Evolutionary conservation across 2,113 vertebrate species (phyloP).

Genomic region (Eurypyga helias): DNA sequence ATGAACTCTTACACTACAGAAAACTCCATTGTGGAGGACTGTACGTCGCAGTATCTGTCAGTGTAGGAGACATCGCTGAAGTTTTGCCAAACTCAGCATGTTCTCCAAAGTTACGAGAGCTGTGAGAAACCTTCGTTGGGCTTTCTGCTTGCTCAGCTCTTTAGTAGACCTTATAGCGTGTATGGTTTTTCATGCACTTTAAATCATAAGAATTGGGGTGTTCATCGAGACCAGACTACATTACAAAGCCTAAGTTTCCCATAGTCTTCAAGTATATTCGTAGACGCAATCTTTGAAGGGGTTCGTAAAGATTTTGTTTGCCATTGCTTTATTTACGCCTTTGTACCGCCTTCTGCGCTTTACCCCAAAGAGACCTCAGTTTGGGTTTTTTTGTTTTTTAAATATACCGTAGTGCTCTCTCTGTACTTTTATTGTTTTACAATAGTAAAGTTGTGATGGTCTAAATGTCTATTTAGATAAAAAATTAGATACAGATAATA

Average conservation of each 20-base stretch:
- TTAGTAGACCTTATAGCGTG: background rate
- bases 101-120: background rate
- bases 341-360: background rate
- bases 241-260: background rate
- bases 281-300: background rate
- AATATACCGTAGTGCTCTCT: background rate
- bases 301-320: background rate
- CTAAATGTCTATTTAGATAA: background rate
- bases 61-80: background rate
- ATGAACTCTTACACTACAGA: background rate
- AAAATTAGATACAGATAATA: background rate
- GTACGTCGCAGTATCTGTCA: background rate
- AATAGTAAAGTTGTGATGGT: background rate
- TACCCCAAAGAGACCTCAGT: background rate
- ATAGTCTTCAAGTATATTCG: background rate
- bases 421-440: background rate
- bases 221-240: background rate
- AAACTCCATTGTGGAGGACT: background rate
- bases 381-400: background rate
- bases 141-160: slow-evolving; percentile 44
- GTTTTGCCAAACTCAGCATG: slow-evolving; percentile 46
- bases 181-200: background rate
- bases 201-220: background rate
- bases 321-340: background rate
- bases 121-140: background rate